Evolutionary conservation across 2,797 vertebrate genomes (phyloP).

Genomic region (Takifugu rubripes): DNA sequence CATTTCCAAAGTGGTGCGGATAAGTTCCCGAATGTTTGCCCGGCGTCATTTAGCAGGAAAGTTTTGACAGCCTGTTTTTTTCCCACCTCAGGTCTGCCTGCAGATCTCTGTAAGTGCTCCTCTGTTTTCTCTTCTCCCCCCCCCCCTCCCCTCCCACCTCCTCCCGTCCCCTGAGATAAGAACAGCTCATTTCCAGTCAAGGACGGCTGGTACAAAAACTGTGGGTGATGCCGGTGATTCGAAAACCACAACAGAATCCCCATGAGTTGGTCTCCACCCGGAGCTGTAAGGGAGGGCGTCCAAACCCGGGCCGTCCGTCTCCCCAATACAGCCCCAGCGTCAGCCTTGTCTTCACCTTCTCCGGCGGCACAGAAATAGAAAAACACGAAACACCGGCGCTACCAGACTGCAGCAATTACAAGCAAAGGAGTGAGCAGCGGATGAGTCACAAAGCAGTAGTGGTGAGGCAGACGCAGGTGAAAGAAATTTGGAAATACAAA

Average conservation of each 20-base stretch:
- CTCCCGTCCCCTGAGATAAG: constrained; percentile 46
- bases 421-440: constrained; percentile 62
- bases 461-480: constrained; percentile 50
- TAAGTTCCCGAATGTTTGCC: neutral
- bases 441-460: constrained; percentile 63
- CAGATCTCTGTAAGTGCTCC: constrained; percentile 34
- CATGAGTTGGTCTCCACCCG: constrained; percentile 37
- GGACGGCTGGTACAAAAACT: constrained; percentile 41
- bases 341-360: constrained; percentile 60
- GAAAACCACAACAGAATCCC: constrained; percentile 54
- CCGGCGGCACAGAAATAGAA: constrained; percentile 56
- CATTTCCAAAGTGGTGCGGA: too few species aligned
- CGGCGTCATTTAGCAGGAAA: constrained; percentile 29
- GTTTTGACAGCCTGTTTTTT: constrained; percentile 36
- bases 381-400: constrained; percentile 58
- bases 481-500: constrained; percentile 31
- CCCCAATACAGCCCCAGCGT: constrained; percentile 37
- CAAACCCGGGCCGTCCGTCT: constrained; percentile 57
- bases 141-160: neutral
- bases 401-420: constrained; percentile 69
- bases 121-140: constrained; percentile 36
- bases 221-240: constrained; percentile 36
- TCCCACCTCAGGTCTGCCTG: constrained; percentile 16
- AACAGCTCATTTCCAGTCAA: constrained; percentile 47
- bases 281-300: constrained; percentile 10